phyloP scores from a whole-genome alignment of 1,140 invertebrate species.

The Gerris buenoi region DNA sequence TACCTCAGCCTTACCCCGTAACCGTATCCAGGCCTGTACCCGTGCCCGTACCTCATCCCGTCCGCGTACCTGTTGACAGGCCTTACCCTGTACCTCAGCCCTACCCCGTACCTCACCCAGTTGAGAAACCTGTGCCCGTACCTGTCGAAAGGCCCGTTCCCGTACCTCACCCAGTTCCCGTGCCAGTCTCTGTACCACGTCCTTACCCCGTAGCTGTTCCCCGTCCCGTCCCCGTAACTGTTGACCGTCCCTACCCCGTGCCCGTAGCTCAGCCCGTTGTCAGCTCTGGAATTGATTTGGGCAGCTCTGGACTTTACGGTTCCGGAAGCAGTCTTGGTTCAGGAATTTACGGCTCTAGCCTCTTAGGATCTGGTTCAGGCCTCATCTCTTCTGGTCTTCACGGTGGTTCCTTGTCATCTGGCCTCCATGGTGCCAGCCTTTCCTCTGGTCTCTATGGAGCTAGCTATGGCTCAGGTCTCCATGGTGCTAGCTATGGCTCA shows the following conservation, averaged over 20 bases:
- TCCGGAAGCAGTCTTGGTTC: background rate
- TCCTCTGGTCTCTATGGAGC: background rate
- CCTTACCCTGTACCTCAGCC: background rate
- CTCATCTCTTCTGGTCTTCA: background rate
- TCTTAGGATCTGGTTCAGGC: background rate
- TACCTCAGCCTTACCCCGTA: slow-evolving; percentile 5
- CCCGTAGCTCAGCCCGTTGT: slow-evolving; percentile 1
- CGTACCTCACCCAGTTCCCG: background rate
- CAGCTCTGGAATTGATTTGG: background rate
- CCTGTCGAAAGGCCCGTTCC: slow-evolving; percentile 7
- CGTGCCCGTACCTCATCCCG: slow-evolving; percentile 3
- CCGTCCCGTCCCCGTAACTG: background rate
- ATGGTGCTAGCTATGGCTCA: background rate
- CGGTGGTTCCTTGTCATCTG: too few relatives aligned
- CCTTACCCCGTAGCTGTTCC: background rate
- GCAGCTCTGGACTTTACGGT: background rate
- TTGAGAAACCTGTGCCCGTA: background rate
- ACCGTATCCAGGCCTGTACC: background rate
- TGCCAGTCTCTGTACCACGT: background rate
- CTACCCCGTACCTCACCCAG: background rate
- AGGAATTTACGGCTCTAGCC: too few relatives aligned
- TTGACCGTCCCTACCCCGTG: background rate
- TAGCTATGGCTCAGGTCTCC: background rate
- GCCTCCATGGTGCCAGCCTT: background rate
- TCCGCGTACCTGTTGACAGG: background rate